Percentiles rank a stretch among this genome's conserved stretches.
Evolutionary conservation across 2,797 vertebrate species (phyloP).

Genomic region (Cyprinodon diabolis): DNA sequence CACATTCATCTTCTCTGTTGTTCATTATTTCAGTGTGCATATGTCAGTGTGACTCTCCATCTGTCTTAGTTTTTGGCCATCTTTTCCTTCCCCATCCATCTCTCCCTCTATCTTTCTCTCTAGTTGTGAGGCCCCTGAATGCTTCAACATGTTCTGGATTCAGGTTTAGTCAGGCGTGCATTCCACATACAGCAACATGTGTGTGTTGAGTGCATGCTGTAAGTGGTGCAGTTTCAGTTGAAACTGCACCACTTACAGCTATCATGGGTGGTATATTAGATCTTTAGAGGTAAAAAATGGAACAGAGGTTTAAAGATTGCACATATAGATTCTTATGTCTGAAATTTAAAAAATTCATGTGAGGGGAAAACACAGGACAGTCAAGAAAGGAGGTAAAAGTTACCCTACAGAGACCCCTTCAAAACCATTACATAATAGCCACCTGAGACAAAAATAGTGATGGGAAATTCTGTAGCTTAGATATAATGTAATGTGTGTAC

Average conservation of each 20-base stretch:
- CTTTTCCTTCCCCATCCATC: constrained; percentile 30
- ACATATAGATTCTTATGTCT: background rate
- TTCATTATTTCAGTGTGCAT: constrained; percentile 58
- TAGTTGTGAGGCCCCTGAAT: constrained; percentile 36
- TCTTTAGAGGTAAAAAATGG: background rate
- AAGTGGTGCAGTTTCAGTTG: constrained; percentile 17
- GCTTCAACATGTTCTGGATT: constrained; percentile 62
- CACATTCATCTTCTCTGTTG: constrained; percentile 36
- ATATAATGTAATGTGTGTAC: background rate
- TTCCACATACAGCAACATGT: constrained; percentile 35
- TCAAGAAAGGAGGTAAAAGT: background rate
- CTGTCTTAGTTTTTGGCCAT: constrained; percentile 60
- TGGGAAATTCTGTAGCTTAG: background rate
- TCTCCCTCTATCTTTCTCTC: constrained; percentile 14
- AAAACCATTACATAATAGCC: background rate
- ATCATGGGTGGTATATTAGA: background rate
- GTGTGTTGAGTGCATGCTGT: constrained; percentile 37
- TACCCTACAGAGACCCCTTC: background rate
- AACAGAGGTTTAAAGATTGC: no score
- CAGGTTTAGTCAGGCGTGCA: constrained; percentile 55
- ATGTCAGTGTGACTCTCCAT: constrained; percentile 67
- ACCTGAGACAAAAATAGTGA: background rate
- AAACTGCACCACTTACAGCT: constrained; percentile 14
- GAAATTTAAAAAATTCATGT: background rate
- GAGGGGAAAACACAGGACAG: background rate